phyloP scores from a whole-genome alignment of 2,113 vertebrate species.

The Rhinogobius similis region DNA sequence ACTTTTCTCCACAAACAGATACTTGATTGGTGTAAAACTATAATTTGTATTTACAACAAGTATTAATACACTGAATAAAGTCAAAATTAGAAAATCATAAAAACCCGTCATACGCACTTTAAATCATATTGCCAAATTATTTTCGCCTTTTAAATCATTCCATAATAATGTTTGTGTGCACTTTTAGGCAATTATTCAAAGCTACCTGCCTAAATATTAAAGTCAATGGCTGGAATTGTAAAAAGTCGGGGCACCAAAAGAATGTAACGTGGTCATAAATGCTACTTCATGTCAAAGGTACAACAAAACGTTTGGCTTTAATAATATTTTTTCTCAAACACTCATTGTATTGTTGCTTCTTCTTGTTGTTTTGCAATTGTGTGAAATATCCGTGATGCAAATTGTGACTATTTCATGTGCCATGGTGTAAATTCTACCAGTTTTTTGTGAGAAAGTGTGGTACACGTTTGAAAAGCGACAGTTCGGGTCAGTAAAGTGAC shows the following conservation, averaged over 20 bases:
- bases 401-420: neutral
- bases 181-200: neutral
- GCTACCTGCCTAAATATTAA: neutral
- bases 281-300: neutral
- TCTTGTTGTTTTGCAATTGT: neutral
- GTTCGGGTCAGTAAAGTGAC: neutral
- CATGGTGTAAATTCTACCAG: neutral
- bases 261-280: neutral
- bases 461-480: neutral
- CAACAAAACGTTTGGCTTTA: neutral
- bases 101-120: too few relatives aligned
- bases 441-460: neutral
- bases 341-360: too few relatives aligned
- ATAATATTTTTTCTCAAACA: neutral
- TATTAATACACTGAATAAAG: too few relatives aligned
- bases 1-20: too few relatives aligned
- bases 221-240: neutral
- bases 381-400: neutral
- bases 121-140: neutral
- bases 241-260: neutral
- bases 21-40: too few relatives aligned
- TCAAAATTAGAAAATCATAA: too few relatives aligned
- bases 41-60: too few relatives aligned
- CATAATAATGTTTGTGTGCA: neutral
- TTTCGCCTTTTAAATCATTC: conserved; percentile 2